These are phyloP conservation scores for Homarus americanus DNA, from an alignment of 1,140 invertebrate genomes.

Conservation along the genomic window DNA sequence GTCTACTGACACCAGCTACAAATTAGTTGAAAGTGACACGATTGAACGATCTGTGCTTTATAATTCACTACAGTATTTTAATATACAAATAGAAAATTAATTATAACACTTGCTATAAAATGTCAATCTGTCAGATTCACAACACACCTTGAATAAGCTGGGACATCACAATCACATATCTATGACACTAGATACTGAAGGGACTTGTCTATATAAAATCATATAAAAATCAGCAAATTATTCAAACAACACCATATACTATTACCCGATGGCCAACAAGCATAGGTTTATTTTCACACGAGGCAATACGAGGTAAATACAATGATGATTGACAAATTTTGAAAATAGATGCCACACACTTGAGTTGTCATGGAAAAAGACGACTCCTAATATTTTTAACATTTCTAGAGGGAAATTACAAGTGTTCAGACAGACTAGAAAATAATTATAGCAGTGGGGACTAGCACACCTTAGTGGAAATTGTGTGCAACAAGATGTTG, in stretches of 20 bases:
- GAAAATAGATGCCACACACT: conserved; percentile 61
- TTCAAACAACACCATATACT: conserved; percentile 17
- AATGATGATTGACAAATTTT: conserved; percentile 41
- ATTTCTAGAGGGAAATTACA: conserved; percentile 36
- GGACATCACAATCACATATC: conserved; percentile 60
- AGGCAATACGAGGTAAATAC: conserved; percentile 45
- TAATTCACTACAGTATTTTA: conserved; percentile 12
- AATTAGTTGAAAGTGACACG: conserved; percentile 33
- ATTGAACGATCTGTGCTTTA: conserved; percentile 23
- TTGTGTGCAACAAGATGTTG: conserved; percentile 43
- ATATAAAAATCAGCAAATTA: conserved; percentile 35
- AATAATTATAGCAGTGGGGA: conserved; percentile 59
- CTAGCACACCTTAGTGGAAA: conserved; percentile 64
- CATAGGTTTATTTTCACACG: conserved; percentile 41
- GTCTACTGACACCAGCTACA: conserved; percentile 63
- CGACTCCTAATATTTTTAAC: conserved; percentile 43
- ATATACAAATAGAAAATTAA: conserved; percentile 20
- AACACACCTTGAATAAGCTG: conserved; percentile 41
- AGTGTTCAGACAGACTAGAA: conserved; percentile 52
- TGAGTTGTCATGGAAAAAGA: conserved; percentile 46
- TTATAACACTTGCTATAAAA: conserved; percentile 1
- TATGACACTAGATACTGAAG: conserved; percentile 62
- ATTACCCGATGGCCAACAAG: conserved; percentile 54
- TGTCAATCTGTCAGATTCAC: conserved; percentile 35
- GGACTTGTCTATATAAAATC: conserved; percentile 26